Conservation (phyloP, 2,113 vertebrate species). For the Scolopax mira region DNA sequence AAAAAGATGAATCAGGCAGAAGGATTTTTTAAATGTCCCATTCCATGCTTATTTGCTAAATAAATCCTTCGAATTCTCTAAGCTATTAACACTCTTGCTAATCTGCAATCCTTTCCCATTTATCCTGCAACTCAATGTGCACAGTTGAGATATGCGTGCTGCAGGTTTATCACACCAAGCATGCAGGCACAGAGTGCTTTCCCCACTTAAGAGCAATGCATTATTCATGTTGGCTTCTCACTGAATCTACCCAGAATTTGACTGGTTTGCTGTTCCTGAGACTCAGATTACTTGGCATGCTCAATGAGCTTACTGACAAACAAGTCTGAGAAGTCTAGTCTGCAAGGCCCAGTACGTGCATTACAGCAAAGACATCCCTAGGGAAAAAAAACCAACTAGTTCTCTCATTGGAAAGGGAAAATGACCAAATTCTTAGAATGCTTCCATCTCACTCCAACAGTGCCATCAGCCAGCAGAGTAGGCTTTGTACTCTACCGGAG, state of each 20-base stretch:
- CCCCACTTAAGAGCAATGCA: not conserved
- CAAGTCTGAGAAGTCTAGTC: not conserved
- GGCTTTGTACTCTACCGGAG: not conserved
- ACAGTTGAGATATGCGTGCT: not conserved
- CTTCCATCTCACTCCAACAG: not conserved
- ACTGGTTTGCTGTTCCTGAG: not conserved
- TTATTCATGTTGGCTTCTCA: slow-evolving; percentile 40
- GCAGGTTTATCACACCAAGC: slow-evolving; percentile 23
- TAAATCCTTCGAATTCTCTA: not conserved
- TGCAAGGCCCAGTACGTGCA: not conserved
- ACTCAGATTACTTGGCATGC: not conserved
- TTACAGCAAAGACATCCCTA: not conserved
- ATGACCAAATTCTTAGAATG: not conserved
- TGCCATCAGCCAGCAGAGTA: not conserved
- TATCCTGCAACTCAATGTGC: slow-evolving; percentile 16
- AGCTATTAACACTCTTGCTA: not conserved
- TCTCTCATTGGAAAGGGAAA: not conserved
- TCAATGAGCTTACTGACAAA: not conserved
- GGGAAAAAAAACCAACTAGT: not conserved
- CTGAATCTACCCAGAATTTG: not conserved
- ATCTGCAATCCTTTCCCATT: not conserved
- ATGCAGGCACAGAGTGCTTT: not conserved
- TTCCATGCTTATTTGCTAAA: not conserved
- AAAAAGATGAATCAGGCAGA: not conserved
- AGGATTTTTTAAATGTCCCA: not conserved